Evolutionary conservation across 2,888 invertebrate genomes (phyloP).

Genomic region (Autographa gamma): DNA sequence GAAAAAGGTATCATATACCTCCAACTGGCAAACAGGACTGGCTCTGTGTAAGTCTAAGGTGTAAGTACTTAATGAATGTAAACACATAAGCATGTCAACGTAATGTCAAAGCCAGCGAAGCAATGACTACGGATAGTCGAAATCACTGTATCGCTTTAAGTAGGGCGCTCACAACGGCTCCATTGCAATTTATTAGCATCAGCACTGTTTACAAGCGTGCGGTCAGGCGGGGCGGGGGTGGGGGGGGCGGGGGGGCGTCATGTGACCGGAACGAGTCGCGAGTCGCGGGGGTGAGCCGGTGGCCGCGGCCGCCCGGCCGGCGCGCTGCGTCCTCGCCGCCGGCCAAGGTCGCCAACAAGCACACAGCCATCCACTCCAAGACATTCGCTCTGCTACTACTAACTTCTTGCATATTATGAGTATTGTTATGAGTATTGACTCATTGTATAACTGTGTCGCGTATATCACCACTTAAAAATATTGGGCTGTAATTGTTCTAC

Average conservation of each 20-base stretch:
- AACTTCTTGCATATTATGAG: no score
- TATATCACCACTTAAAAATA: no score
- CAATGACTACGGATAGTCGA: neutral
- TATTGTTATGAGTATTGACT: no score
- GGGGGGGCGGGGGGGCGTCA: conserved; percentile 7
- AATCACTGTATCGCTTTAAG: neutral
- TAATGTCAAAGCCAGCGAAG: neutral
- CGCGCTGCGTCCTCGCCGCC: neutral
- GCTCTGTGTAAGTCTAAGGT: no score
- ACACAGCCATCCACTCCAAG: neutral
- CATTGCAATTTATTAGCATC: neutral
- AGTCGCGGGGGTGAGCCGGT: conserved; percentile 26
- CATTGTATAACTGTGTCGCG: no score
- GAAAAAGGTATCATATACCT: no score
- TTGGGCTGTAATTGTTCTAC: no score
- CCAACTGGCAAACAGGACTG: no score
- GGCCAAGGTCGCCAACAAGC: conserved; percentile 11
- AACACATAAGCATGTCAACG: neutral
- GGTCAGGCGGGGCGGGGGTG: neutral
- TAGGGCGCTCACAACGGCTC: neutral
- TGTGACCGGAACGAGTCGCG: conserved; percentile 32
- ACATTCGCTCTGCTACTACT: neutral
- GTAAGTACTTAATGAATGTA: no score
- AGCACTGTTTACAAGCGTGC: neutral
- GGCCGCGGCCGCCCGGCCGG: neutral